These are phyloP conservation scores for Marronus borbonicus DNA, from an alignment of 2,888 invertebrate genomes.

Conservation along the genomic window DNA sequence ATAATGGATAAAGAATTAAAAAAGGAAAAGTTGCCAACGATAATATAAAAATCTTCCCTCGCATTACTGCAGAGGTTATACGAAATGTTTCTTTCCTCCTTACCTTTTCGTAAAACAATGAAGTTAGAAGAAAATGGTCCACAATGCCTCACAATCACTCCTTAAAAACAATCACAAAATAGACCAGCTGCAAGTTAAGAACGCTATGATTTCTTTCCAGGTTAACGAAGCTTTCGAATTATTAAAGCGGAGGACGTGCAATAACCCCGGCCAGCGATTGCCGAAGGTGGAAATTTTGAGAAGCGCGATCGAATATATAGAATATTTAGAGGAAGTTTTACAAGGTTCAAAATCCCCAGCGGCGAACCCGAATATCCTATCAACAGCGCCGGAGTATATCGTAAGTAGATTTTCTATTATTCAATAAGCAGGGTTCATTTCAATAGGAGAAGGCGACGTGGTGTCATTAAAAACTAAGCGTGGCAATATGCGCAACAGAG, in stretches of 20 bases:
- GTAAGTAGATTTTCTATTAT: slow-evolving; percentile 54
- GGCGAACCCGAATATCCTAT: slow-evolving; percentile 9
- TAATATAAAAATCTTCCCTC: too few species aligned
- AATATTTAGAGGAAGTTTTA: slow-evolving; percentile 88
- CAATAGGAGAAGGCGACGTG: not conserved
- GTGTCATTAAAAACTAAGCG: not conserved
- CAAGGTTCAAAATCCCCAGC: slow-evolving; percentile 74
- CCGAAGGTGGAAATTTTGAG: slow-evolving; percentile 98
- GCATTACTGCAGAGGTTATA: too few species aligned
- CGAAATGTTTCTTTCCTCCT: too few species aligned
- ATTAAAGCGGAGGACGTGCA: slow-evolving; percentile 91
- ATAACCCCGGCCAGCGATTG: slow-evolving; percentile 95
- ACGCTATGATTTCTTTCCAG: slow-evolving; percentile 69
- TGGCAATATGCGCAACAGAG: not conserved
- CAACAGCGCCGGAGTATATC: slow-evolving; percentile 55
- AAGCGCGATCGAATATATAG: slow-evolving; percentile 98
- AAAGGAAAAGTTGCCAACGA: too few species aligned
- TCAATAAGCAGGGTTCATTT: not conserved
- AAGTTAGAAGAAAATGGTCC: too few species aligned
- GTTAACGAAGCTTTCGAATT: slow-evolving; percentile 99
- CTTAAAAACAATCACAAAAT: too few species aligned
- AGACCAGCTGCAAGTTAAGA: not conserved
- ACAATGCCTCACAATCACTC: too few species aligned
- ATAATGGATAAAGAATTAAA: too few species aligned
- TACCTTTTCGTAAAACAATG: too few species aligned